Evolutionary conservation across 2,888 invertebrate species (phyloP).

Genomic region (Eupithecia dodoneata): DNA sequence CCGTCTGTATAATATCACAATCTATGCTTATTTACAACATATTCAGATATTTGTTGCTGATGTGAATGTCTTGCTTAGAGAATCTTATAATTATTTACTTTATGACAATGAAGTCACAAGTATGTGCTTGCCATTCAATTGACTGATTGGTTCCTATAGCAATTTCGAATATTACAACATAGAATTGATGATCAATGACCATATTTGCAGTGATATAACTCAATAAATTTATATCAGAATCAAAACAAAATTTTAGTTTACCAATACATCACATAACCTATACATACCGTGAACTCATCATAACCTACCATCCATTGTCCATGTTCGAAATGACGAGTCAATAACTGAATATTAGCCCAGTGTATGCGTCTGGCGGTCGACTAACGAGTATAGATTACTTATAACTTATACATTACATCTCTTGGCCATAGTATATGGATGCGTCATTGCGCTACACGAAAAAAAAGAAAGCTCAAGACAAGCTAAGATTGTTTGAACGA

Average conservation of each 20-base stretch:
- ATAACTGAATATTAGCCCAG: conserved; percentile 23
- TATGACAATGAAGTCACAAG: not conserved
- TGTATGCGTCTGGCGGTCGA: conserved; percentile 7
- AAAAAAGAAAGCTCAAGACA: conserved; percentile 58
- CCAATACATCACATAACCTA: conserved; percentile 33
- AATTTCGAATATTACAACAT: not conserved
- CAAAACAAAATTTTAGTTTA: conserved; percentile 14
- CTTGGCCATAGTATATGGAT: conserved; percentile 57
- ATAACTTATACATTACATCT: conserved; percentile 28
- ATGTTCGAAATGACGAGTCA: conserved; percentile 23
- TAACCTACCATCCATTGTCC: conserved; percentile 31
- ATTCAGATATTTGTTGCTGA: not conserved
- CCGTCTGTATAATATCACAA: not conserved
- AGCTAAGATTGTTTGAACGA: conserved; percentile 19
- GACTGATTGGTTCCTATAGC: not conserved
- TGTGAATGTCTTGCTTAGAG: not conserved
- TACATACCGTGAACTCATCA: conserved; percentile 20
- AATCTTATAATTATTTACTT: not conserved
- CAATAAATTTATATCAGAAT: conserved; percentile 1
- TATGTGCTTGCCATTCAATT: not conserved
- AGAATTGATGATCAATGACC: not conserved
- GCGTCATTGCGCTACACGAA: conserved; percentile 68
- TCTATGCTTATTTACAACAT: not conserved
- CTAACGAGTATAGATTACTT: conserved; percentile 11
- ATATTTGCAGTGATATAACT: not conserved